Percentiles rank a stretch among this genome's conserved stretches.
Evolutionary conservation across 2,113 vertebrate genomes (phyloP).

Genomic region (Epinephelus fuscoguttatus): DNA sequence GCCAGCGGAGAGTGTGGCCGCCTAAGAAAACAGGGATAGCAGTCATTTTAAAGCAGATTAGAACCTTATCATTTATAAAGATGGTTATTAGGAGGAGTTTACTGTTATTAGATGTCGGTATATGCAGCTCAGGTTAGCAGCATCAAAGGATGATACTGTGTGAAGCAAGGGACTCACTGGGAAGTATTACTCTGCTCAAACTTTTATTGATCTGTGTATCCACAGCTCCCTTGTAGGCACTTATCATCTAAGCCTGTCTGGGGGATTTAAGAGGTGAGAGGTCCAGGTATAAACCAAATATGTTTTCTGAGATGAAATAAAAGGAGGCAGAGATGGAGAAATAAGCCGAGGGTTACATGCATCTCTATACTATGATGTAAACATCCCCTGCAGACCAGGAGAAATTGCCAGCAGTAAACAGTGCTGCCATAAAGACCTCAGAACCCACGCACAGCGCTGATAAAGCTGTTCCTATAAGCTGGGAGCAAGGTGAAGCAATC

Average conservation of each 20-base stretch:
- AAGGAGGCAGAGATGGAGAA: constrained; percentile 32
- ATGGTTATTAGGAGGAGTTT: constrained; percentile 19
- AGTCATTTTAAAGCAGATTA: constrained; percentile 61
- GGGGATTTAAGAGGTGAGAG: constrained; percentile 42
- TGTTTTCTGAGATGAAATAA: constrained; percentile 52
- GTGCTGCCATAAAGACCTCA: constrained; percentile 50
- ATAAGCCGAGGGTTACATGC: constrained; percentile 14
- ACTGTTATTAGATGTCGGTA: constrained; percentile 14
- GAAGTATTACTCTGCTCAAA: constrained; percentile 25
- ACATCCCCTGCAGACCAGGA: constrained; percentile 21
- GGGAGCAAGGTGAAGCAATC: constrained; percentile 61
- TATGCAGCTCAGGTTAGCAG: constrained; percentile 9
- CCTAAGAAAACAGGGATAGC: constrained; percentile 38
- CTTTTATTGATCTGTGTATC: constrained; percentile 43
- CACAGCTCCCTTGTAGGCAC: constrained; percentile 42
- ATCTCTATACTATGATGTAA: constrained; percentile 33
- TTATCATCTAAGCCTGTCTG: constrained; percentile 27
- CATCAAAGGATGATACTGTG: not conserved
- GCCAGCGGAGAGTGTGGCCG: constrained; percentile 20
- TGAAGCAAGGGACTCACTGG: constrained; percentile 8
- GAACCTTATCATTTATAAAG: constrained; percentile 37
- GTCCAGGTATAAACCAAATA: constrained; percentile 51
- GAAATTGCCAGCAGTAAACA: constrained; percentile 45
- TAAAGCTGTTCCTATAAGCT: constrained; percentile 54
- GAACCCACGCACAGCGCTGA: constrained; percentile 42